Percentiles rank a stretch among this genome's conserved stretches.
Conservation (phyloP, 2,888 invertebrate species). For the Teleogryllus oceanicus region DNA sequence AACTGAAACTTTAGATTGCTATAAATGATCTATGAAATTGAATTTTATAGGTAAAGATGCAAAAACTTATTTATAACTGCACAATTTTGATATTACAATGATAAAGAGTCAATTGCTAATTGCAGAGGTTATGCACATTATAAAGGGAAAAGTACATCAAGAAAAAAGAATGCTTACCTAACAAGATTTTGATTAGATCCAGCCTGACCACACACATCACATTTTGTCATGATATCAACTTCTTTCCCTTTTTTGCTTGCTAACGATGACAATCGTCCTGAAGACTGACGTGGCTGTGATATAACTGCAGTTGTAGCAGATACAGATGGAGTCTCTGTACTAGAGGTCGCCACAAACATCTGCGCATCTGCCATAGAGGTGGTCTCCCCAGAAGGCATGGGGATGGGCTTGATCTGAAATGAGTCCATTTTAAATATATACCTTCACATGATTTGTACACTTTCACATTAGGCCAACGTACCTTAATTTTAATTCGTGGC, state of each 20-base stretch:
- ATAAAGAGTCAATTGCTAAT: no score
- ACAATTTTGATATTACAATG: no score
- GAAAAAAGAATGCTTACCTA: slow-evolving; percentile 51
- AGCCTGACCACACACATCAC: slow-evolving; percentile 63
- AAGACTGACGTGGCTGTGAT: slow-evolving; percentile 38
- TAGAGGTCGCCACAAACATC: slow-evolving; percentile 71
- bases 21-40: no score
- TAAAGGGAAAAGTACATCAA: no score
- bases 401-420: slow-evolving; percentile 72
- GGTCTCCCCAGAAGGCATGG: slow-evolving; percentile 70
- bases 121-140: no score
- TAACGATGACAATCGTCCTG: slow-evolving; percentile 34
- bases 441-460: not conserved
- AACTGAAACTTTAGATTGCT: no score
- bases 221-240: slow-evolving; percentile 53
- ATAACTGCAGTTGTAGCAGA: slow-evolving; percentile 45
- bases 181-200: slow-evolving; percentile 65
- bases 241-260: slow-evolving; percentile 45
- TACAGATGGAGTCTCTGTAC: slow-evolving; percentile 43
- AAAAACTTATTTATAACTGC: no score
- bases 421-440: no score
- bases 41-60: no score
- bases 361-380: slow-evolving; percentile 61
- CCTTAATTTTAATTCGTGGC: slow-evolving; percentile 78
- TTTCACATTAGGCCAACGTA: slow-evolving; percentile 42